Conservation (phyloP, 2,113 vertebrate genomes). For the Bungarus multicinctus region DNA sequence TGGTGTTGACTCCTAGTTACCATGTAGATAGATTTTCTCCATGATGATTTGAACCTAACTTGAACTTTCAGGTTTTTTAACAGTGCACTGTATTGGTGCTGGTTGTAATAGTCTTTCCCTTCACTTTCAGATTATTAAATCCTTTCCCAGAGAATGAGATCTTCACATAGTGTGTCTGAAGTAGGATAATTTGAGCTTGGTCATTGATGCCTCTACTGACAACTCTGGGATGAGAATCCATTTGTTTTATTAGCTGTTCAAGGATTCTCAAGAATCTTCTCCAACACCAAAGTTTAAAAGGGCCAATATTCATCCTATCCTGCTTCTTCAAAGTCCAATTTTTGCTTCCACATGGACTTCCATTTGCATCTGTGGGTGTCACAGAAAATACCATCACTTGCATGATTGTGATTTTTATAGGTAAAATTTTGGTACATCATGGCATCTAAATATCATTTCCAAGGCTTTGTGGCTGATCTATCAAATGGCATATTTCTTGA, state of each 20-base stretch:
- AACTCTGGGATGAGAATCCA: neutral
- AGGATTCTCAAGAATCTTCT: neutral
- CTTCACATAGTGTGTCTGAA: neutral
- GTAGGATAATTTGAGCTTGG: neutral
- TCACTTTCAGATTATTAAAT: neutral
- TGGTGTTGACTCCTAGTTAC: neutral
- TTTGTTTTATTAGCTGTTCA: neutral
- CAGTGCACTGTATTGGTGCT: neutral
- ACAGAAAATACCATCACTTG: neutral
- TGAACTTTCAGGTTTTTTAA: neutral
- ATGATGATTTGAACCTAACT: neutral
- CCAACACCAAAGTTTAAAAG: neutral
- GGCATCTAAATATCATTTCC: neutral
- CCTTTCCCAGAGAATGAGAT: neutral
- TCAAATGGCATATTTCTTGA: neutral
- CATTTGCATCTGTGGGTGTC: neutral
- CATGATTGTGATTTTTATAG: neutral
- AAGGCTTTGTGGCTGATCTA: neutral
- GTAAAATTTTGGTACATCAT: neutral
- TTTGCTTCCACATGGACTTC: neutral
- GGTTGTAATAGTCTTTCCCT: neutral
- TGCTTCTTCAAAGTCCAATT: neutral
- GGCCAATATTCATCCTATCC: neutral
- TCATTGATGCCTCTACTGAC: neutral
- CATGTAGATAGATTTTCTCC: neutral